phyloP scores from a whole-genome alignment of 2,113 vertebrate genomes.

The Podarcis muralis region DNA sequence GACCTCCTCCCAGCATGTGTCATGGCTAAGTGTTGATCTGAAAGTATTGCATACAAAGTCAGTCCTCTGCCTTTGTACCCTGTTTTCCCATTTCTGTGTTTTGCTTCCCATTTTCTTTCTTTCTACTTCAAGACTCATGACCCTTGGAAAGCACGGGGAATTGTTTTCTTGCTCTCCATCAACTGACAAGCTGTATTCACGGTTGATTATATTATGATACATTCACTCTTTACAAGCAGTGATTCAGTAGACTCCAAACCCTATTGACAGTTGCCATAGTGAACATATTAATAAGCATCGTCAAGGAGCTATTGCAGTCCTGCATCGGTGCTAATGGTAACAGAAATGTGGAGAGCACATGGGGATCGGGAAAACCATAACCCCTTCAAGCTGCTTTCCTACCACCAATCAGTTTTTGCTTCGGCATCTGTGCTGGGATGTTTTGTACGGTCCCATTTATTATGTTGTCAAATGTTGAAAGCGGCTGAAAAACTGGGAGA shows the following conservation, averaged over 20 bases:
- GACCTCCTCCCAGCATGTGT: no score
- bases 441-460: not conserved
- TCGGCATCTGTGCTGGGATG: not conserved
- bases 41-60: not conserved
- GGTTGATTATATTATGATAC: not conserved
- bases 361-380: not conserved
- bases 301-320: not conserved
- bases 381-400: not conserved
- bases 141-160: not conserved
- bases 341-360: not conserved
- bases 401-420: constrained; percentile 9
- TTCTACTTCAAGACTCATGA: not conserved
- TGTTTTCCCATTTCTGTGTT: not conserved
- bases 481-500: constrained; percentile 17
- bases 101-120: not conserved
- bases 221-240: not conserved
- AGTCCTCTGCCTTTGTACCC: not conserved
- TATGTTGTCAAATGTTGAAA: constrained; percentile 31
- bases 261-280: not conserved
- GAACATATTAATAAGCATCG: not conserved
- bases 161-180: not conserved
- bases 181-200: not conserved
- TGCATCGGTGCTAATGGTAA: not conserved
- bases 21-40: not conserved
- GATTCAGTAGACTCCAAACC: not conserved